These are phyloP conservation scores for Diplazon laetatorius DNA, from an alignment of 2,888 invertebrate species.

Conservation along the genomic window DNA sequence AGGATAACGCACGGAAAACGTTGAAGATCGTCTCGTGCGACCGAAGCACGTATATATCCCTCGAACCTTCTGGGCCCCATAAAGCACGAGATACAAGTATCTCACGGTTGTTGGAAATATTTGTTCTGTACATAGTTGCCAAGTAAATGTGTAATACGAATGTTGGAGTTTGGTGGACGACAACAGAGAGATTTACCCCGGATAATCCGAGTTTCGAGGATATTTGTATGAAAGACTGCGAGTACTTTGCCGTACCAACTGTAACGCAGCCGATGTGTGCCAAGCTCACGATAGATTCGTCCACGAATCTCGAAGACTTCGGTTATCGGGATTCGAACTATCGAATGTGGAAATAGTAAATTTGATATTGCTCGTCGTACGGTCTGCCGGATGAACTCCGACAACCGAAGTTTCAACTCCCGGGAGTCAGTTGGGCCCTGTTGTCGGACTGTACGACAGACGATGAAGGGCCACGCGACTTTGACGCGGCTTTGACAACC, in stretches of 20 bases:
- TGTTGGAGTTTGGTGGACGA: neutral
- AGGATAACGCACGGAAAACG: neutral
- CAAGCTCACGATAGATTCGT: too few relatives aligned
- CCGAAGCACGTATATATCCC: neutral
- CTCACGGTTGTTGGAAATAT: constrained; percentile 12
- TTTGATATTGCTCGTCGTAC: too few relatives aligned
- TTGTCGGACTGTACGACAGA: too few relatives aligned
- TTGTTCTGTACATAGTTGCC: neutral
- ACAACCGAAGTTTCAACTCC: too few relatives aligned
- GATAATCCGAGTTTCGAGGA: neutral
- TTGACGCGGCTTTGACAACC: too few relatives aligned
- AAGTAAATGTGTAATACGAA: neutral
- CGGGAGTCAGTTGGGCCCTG: too few relatives aligned
- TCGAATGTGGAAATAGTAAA: too few relatives aligned
- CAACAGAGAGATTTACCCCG: neutral
- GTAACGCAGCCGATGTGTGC: neutral
- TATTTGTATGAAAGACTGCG: neutral
- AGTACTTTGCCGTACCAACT: neutral
- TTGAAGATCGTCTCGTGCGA: neutral
- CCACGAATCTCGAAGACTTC: neutral
- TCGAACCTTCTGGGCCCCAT: neutral
- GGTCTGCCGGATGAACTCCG: too few relatives aligned
- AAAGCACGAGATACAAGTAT: constrained; percentile 14
- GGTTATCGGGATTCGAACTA: constrained; percentile 6
- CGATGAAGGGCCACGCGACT: too few relatives aligned